Base-by-base conservation (phyloP, 1,140 invertebrate genomes). In the Carcinoscorpius rotundicauda region DNA sequence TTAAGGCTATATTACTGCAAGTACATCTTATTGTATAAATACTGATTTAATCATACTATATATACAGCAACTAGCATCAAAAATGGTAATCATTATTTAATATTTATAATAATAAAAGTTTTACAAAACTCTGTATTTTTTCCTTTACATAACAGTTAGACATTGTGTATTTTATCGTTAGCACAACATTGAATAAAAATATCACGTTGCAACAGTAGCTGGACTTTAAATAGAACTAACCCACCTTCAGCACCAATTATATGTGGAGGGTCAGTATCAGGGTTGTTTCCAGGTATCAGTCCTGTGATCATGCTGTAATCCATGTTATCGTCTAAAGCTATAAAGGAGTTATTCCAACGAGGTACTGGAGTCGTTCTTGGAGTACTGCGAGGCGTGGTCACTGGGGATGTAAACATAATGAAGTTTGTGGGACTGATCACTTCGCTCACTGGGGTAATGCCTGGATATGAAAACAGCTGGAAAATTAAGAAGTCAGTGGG, bases 281-380 rank as follows among this genome's bases (percentile, higher is more conserved):
- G 72, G 74, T 79, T 80, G 48, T 66, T 56, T 6, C 64, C 60
- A 65, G 83, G 80, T 70, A 89, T 82, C 72, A 88, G 86, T 58
- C 87, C 85, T n/a, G 94, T 89, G 84, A 82, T 78, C 75, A 89
- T 92, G 72, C 86, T 89, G 78, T 96, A 95, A 77, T 97, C 93
- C 72, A 82, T 78, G 67, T 80, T 81, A 74, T 96, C 93, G 73
- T 96, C 93, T 64, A 94, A 76, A 55, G 86, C 87, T 71, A 93
- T 87, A 76, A 94, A 90, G 11, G 88, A 87, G 5, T 82, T 81
- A 71, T 88, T 93, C 93, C 93, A 97, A 68, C 92, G 81, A 52
- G 89, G 81, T 70, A 88, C 81, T 48, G 81, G 79, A 6, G 80
- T 80, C 49, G 80, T 78, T 55, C 80, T 73, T 69, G 86, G 79